These are phyloP conservation scores for Bufotes viridis DNA, from an alignment of 2,797 vertebrate species.

Conservation along the genomic window DNA sequence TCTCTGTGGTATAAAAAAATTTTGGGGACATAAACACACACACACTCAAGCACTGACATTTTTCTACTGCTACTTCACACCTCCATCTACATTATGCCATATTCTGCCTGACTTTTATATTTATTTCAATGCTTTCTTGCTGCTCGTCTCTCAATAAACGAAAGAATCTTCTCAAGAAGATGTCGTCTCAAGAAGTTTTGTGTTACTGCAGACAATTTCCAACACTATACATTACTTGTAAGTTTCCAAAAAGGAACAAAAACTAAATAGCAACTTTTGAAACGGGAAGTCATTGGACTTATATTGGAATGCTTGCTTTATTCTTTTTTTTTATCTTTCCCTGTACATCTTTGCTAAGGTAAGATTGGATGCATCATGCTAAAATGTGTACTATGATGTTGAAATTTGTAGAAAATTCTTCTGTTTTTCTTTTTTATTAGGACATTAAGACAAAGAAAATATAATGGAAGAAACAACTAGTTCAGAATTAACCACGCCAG, in stretches of 20 bases:
- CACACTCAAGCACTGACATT: too few relatives aligned
- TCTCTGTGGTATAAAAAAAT: too few relatives aligned
- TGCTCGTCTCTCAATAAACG: too few relatives aligned
- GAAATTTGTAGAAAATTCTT: not conserved
- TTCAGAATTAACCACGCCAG: not conserved
- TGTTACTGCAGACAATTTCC: too few relatives aligned
- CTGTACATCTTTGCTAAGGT: conserved; percentile 17
- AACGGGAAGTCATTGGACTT: conserved; percentile 37
- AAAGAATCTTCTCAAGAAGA: too few relatives aligned
- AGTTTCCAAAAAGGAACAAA: not conserved
- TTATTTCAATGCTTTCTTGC: too few relatives aligned
- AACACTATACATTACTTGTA: too few relatives aligned
- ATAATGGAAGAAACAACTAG: conserved; percentile 32
- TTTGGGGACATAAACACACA: too few relatives aligned
- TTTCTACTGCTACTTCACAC: too few relatives aligned
- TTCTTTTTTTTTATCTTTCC: not conserved
- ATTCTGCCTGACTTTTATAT: too few relatives aligned
- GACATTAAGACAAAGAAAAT: not conserved
- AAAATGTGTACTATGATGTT: not conserved
- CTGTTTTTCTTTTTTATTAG: not conserved
- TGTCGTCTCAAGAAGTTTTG: too few relatives aligned
- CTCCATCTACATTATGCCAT: too few relatives aligned
- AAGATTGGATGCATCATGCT: not conserved
- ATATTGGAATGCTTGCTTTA: not conserved
- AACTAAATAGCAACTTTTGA: not conserved